Evolutionary conservation across 2,797 vertebrate genomes (phyloP).

Genomic region (Botia almorhae): DNA sequence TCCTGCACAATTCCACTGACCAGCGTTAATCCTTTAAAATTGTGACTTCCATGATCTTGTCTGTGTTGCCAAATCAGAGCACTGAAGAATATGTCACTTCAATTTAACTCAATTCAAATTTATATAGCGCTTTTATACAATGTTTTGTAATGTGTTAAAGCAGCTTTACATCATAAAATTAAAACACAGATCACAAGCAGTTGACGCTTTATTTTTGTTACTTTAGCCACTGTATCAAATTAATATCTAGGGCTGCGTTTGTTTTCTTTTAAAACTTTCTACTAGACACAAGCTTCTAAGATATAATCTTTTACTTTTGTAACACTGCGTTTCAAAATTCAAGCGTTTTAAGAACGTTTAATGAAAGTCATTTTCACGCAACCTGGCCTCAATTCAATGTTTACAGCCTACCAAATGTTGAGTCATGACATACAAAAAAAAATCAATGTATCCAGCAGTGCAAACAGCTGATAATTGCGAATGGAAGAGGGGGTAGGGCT

Average conservation of each 20-base stretch:
- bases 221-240: too few relatives aligned
- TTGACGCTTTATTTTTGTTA: too few relatives aligned
- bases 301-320: neutral
- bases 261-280: too few relatives aligned
- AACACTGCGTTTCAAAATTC: conserved; percentile 2
- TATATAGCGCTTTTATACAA: too few relatives aligned
- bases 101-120: too few relatives aligned
- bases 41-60: neutral
- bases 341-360: conserved; percentile 39
- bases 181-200: too few relatives aligned
- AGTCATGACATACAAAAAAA: conserved; percentile 55
- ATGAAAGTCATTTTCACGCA: conserved; percentile 52
- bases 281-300: neutral
- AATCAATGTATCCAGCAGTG: conserved; percentile 79
- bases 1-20: neutral
- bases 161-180: too few relatives aligned
- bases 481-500: conserved; percentile 69
- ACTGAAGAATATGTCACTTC: too few relatives aligned
- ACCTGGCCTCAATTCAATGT: conserved; percentile 46
- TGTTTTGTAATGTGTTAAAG: too few relatives aligned
- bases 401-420: conserved; percentile 42
- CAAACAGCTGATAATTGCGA: conserved; percentile 87
- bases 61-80: neutral
- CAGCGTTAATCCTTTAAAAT: conserved; percentile 10
- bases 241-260: too few relatives aligned